These are phyloP conservation scores for Exaiptasia diaphana DNA, from an alignment of 64 coral and sea anemone species.

Conservation along the genomic window DNA sequence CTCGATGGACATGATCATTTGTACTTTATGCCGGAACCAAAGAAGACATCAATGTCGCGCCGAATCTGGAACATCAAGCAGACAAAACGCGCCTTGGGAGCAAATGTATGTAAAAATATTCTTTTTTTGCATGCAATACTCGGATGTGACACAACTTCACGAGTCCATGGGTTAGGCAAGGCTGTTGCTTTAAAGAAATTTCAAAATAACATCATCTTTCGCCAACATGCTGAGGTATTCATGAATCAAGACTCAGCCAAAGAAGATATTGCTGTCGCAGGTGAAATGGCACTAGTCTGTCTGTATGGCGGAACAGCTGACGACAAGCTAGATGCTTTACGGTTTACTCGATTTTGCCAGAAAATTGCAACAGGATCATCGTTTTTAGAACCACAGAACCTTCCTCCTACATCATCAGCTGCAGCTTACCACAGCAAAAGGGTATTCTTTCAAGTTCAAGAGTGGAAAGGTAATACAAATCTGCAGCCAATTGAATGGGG, in stretches of 20 bases:
- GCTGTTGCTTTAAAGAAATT: not conserved
- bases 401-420: slow-evolving; percentile 55
- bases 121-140: slow-evolving; percentile 51
- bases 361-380: slow-evolving; percentile 22
- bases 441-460: not conserved
- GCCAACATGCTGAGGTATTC: slow-evolving; percentile 32
- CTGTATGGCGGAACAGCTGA: slow-evolving; percentile 2
- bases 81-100: slow-evolving; percentile 1
- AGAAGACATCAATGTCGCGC: not conserved
- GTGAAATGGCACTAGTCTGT: slow-evolving; percentile 22
- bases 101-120: slow-evolving; percentile 25
- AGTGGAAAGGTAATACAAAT: slow-evolving; percentile 4
- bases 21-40: slow-evolving; percentile 27
- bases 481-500: slow-evolving; percentile 5
- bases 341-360: slow-evolving; percentile 16
- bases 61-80: slow-evolving; percentile 44
- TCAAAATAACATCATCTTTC: not conserved
- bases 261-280: slow-evolving; percentile 20
- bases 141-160: slow-evolving; percentile 51
- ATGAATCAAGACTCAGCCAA: not conserved
- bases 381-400: slow-evolving; percentile 28
- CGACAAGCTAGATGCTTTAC: not conserved
- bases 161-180: slow-evolving; percentile 42
- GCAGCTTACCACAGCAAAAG: not conserved
- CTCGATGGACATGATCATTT: not conserved